Evolutionary conservation across 2,888 invertebrate species (phyloP).

Genomic region (Hanleya hanleyi): DNA sequence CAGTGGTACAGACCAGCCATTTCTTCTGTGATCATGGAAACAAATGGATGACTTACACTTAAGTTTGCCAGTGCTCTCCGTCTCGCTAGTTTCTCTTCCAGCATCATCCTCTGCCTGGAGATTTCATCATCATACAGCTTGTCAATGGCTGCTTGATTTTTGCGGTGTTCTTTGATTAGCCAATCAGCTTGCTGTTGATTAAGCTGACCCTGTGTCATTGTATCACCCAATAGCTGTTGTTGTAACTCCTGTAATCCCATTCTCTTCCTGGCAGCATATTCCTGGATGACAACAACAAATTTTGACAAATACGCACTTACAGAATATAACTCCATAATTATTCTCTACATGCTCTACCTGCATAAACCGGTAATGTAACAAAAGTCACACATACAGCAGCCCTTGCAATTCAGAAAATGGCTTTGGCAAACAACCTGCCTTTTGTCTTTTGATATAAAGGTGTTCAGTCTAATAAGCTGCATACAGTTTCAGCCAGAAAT

Average conservation of each 20-base stretch:
- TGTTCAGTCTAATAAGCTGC: too few species aligned
- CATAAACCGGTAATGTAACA: too few species aligned
- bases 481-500: too few species aligned
- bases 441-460: too few species aligned
- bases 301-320: too few species aligned
- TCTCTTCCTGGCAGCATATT: constrained; percentile 61
- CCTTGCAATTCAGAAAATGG: too few species aligned
- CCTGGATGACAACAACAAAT: constrained; percentile 48
- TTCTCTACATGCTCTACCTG: too few species aligned
- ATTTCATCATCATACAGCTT: constrained; percentile 68
- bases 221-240: constrained; percentile 54
- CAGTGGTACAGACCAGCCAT: too few species aligned
- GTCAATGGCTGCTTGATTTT: constrained; percentile 60
- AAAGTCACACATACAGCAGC: too few species aligned
- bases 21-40: too few species aligned
- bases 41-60: constrained; percentile 61
- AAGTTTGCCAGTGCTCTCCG: constrained; percentile 63
- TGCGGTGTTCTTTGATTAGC: constrained; percentile 64
- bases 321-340: too few species aligned
- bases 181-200: constrained; percentile 64
- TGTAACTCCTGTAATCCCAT: constrained; percentile 66
- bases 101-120: constrained; percentile 63
- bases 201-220: constrained; percentile 52
- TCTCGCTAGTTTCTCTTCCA: constrained; percentile 69
- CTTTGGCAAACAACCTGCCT: too few species aligned